Base-by-base conservation (phyloP, 1,140 invertebrate genomes). In the Ceratoteleas bidentatus region DNA sequence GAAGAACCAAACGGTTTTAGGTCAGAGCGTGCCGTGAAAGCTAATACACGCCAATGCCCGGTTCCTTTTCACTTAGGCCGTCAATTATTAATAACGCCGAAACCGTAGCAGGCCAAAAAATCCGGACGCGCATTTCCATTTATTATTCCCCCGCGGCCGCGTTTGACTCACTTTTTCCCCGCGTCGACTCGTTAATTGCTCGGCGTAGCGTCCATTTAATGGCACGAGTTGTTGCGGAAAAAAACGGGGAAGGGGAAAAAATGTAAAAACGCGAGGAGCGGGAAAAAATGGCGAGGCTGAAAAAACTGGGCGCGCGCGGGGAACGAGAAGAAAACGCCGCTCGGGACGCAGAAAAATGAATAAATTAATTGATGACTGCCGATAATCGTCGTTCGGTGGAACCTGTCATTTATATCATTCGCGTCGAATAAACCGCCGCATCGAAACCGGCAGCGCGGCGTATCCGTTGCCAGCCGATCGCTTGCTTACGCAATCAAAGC, bases 11-110 rank as follows among this genome's bases (percentile, higher is more conserved):
- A 61, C 80, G 85, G 83, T 91, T 91, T 90, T 90, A 90, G 89
- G 89, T 89, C 89, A 91, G 80, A 89, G 90, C 90, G 88, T 91
- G 90, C 86, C 60, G 86, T 85, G 90, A 91, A 91, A 91, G 87
- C 87, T 88, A 90, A 90, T 89, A 81, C 72, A 38, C 75, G 68
- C 52, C 68, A 73, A 77, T 76, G 50, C 34, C 52, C 16, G 73
- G 14, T 76, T 77, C 58, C 62, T 73, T 82, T 72, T 73, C 68
- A 73, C 65, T 82, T 77, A 68, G 54, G n/a, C 50, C 52, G 50
- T 80, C 74, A 73, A 80, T 80, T 73, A 80, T 73, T 73, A 73
- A 73, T 73, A 58, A 49, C 24, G 15, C 49, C 50, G 24, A 68
- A 73, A 73, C 45, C 50, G 10, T 49, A 13, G 4, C 14, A 16